These are phyloP conservation scores for Limnephilus lunatus DNA, from an alignment of 2,888 invertebrate species.

Conservation along the genomic window DNA sequence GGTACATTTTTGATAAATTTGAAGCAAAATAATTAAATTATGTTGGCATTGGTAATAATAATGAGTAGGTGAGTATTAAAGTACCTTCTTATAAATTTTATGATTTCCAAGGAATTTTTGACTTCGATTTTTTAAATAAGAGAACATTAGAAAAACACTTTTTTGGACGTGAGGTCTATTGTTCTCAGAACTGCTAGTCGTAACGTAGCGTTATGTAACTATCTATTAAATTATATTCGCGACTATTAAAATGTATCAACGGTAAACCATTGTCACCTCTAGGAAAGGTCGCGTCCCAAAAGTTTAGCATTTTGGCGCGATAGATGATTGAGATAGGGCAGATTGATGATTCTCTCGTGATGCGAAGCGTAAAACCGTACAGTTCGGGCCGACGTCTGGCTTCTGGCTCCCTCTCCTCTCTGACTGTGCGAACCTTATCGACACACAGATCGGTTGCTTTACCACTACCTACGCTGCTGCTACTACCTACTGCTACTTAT, in stretches of 20 bases:
- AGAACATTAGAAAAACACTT: too few species aligned
- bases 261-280: background rate
- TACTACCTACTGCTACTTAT: background rate
- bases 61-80: too few species aligned
- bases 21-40: too few species aligned
- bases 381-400: background rate
- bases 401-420: background rate
- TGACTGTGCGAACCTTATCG: constrained; percentile 12
- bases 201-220: too few species aligned
- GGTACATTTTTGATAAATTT: too few species aligned
- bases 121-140: too few species aligned
- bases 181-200: too few species aligned
- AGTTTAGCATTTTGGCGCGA: background rate
- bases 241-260: background rate
- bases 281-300: background rate
- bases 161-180: too few species aligned
- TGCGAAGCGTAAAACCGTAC: background rate
- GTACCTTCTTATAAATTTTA: too few species aligned
- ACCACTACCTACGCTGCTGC: background rate
- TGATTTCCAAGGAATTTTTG: too few species aligned
- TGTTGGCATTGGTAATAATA: too few species aligned
- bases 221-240: too few species aligned
- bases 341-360: background rate
- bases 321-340: background rate
- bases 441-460: background rate